Conservation (phyloP, 2,888 invertebrate genomes). For the Cerastis rubricosa region DNA sequence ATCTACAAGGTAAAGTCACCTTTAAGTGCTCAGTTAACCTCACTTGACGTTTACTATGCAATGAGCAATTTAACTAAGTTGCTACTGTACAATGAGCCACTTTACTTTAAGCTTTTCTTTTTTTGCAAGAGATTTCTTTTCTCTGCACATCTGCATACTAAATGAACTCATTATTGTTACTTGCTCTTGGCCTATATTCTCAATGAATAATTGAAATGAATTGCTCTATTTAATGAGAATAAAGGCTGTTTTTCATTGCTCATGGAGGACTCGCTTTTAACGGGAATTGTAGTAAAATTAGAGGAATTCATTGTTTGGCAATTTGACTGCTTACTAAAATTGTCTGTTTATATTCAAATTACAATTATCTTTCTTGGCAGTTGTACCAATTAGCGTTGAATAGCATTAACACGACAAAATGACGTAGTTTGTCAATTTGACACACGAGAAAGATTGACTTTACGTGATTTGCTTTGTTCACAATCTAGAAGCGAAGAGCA, state of each 20-base stretch:
- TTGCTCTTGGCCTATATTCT: not conserved
- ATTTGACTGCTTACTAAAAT: not conserved
- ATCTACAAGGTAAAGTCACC: slow-evolving; percentile 20
- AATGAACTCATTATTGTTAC: slow-evolving; percentile 12
- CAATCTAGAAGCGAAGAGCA: not conserved
- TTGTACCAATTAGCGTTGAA: not conserved
- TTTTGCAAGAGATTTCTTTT: not conserved
- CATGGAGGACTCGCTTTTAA: not conserved
- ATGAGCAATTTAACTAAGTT: not conserved
- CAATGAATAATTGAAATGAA: not conserved
- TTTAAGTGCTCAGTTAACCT: slow-evolving; percentile 25
- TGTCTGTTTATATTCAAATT: not conserved
- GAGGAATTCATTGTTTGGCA: not conserved
- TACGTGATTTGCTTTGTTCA: not conserved
- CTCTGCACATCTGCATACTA: not conserved
- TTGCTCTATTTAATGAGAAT: not conserved
- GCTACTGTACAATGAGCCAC: not conserved
- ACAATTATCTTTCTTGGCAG: not conserved
- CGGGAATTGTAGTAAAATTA: not conserved
- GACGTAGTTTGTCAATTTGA: not conserved
- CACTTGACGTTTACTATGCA: slow-evolving; percentile 10
- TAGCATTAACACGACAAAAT: not conserved
- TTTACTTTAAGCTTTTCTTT: not conserved
- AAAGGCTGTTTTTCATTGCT: not conserved
- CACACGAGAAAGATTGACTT: not conserved